Evolutionary conservation across 2,888 invertebrate species (phyloP), one percentile per base, ranked within the genome.

Genomic region (Cantharis rustica): DNA sequence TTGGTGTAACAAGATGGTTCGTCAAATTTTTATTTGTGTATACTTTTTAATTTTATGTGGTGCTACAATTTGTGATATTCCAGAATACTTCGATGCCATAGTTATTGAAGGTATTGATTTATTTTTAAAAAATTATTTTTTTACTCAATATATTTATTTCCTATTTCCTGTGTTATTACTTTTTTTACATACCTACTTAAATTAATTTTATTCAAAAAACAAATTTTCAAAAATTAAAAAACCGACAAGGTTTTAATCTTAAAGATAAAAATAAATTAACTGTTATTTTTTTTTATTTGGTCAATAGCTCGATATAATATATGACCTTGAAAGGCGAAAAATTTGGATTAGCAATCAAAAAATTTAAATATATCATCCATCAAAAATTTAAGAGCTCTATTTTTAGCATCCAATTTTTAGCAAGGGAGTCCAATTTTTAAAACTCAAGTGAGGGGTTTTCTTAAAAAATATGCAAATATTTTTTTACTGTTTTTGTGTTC

Each of bases 61-160:
- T 69, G 47, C 64, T 26, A 68, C 76, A 71, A 75, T 73, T 69
- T 78, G 78, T 71, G 78, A 75, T 66, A 76, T 79, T 70, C 66
- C 73, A 16, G 80, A 79, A 72, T 79, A 82, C 71, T 71, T 76
- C 47, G 85, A 85, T 71, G 78, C 81, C 47, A 82, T 86, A 23
- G 80, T 82, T 26, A 80, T 84, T 68, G 86, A 86, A 84, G 84
- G 86, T 86, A 83, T 75, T 27, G 61, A 17, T 61, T 23, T 23
- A 23, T 23, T 23, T 72, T 61, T 16, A 47, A 31, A 27, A 20
- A 26, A 23, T 17, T 66, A 10, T 72, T 63, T 31, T 16, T 23
- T 16, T 10, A 70, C 10, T 31, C 71, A 31, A 31, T n/a, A 13
- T 47, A 72, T 66, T 73, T 73, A 61, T 23, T 27, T 9, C 9